phyloP scores from a whole-genome alignment of 1,140 invertebrate genomes.

The Hylaeus volcanicus region DNA sequence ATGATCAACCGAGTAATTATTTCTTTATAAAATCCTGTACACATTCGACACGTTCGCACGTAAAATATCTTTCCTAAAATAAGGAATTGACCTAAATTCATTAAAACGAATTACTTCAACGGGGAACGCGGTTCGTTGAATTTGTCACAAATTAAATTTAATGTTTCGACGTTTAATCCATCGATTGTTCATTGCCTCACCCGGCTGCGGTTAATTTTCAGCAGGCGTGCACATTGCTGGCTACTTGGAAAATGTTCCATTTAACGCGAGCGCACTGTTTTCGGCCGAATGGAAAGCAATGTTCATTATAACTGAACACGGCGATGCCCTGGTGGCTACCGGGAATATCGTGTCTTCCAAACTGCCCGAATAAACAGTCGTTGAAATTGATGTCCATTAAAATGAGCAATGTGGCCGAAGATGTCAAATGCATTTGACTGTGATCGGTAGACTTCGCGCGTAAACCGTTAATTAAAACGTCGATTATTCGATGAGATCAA shows the following conservation, averaged over 20 bases:
- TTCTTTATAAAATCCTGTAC: no score
- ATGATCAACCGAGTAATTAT: no score
- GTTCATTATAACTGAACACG: constrained; percentile 31
- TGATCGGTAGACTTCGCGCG: constrained; percentile 11
- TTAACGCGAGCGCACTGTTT: constrained; percentile 29
- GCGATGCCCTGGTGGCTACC: background rate
- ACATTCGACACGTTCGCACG: no score
- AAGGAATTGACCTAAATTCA: background rate
- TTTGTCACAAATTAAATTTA: constrained; percentile 13
- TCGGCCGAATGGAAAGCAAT: constrained; percentile 26
- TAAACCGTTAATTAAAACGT: constrained; percentile 34
- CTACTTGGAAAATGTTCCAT: constrained; percentile 24
- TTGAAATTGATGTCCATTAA: constrained; percentile 35
- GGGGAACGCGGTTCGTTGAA: background rate
- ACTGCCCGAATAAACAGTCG: constrained; percentile 40
- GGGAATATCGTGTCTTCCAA: constrained; percentile 40
- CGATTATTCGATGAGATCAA: background rate
- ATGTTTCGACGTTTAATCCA: constrained; percentile 24
- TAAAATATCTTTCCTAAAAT: no score
- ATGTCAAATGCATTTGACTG: constrained; percentile 27
- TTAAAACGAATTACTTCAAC: background rate
- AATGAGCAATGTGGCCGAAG: constrained; percentile 33
- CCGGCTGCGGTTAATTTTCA: constrained; percentile 26
- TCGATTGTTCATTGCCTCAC: background rate
- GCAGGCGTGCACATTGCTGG: background rate